Percentiles rank a stretch among this genome's conserved stretches.
phyloP scores from a whole-genome alignment of 2,888 invertebrate species.

The Baronia brevicornis region DNA sequence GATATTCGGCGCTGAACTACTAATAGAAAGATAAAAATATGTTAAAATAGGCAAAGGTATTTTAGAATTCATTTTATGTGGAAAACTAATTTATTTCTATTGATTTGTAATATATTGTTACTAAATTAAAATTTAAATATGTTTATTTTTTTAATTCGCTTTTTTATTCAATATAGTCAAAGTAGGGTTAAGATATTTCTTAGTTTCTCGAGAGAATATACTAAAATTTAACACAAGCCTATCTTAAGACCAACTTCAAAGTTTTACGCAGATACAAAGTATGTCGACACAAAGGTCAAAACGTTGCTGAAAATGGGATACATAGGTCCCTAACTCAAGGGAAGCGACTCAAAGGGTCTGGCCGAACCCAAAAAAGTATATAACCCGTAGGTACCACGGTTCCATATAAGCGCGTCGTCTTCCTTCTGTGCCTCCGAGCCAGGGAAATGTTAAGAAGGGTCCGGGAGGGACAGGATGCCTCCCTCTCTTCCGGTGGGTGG shows the following conservation, averaged over 20 bases:
- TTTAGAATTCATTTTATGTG: too few relatives aligned
- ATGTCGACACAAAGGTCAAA: slow-evolving; percentile 47
- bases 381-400: slow-evolving; percentile 64
- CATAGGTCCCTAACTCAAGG: slow-evolving; percentile 62
- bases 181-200: not conserved
- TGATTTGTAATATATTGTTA: too few relatives aligned
- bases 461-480: slow-evolving; percentile 60
- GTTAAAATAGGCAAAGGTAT: too few relatives aligned
- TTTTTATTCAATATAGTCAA: not conserved
- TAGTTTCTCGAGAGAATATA: not conserved
- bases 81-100: too few relatives aligned
- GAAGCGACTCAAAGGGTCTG: slow-evolving; percentile 61
- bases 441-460: slow-evolving; percentile 73
- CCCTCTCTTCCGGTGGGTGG: slow-evolving; percentile 54
- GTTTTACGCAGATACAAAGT: slow-evolving; percentile 43
- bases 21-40: too few relatives aligned
- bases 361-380: slow-evolving; percentile 72
- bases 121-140: too few relatives aligned
- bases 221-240: slow-evolving; percentile 33
- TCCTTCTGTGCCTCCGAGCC: slow-evolving; percentile 60
- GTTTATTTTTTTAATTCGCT: too few relatives aligned
- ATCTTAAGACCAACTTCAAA: slow-evolving; percentile 19
- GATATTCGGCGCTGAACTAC: too few relatives aligned
- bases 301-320: slow-evolving; percentile 57
- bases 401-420: slow-evolving; percentile 64